Evolutionary conservation across 2,888 invertebrate genomes (phyloP).

Genomic region (Neoascia interrupta): DNA sequence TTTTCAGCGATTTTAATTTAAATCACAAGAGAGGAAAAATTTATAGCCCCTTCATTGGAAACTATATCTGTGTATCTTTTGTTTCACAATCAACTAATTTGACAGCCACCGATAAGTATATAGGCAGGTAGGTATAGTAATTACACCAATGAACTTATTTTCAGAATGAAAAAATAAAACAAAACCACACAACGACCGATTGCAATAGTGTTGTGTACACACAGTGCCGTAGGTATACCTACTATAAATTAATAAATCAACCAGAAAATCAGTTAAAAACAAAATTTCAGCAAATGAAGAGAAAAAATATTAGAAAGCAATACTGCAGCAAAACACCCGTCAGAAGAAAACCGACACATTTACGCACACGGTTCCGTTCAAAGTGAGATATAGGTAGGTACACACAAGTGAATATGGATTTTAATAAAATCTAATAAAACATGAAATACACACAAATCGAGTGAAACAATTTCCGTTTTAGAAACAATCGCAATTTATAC

Average conservation of each 20-base stretch:
- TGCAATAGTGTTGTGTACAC: conserved; percentile 29
- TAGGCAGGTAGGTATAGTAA: neutral
- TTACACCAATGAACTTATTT: conserved; percentile 36
- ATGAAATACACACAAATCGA: conserved; percentile 26
- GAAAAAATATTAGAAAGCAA: conserved; percentile 54
- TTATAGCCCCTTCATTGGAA: too few relatives aligned
- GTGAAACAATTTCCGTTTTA: conserved; percentile 27
- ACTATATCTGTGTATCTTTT: conserved; percentile 19
- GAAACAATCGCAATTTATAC: conserved; percentile 43
- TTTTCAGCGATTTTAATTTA: too few relatives aligned
- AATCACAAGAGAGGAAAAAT: neutral
- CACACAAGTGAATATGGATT: conserved; percentile 10
- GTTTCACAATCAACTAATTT: conserved; percentile 37
- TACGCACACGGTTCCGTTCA: conserved; percentile 28
- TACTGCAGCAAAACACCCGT: conserved; percentile 37
- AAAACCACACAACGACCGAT: conserved; percentile 12
- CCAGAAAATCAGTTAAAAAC: conserved; percentile 56
- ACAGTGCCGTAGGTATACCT: conserved; percentile 41
- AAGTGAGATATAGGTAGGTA: conserved; percentile 30
- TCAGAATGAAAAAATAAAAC: conserved; percentile 11
- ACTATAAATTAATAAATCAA: conserved; percentile 60
- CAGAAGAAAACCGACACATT: conserved; percentile 31
- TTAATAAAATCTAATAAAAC: conserved; percentile 39
- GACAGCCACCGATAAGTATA: conserved; percentile 46
- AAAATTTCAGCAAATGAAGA: conserved; percentile 29